These are phyloP conservation scores for Mastomys natalensis DNA, from an alignment of 2,113 vertebrate species.

Conservation along the genomic window DNA sequence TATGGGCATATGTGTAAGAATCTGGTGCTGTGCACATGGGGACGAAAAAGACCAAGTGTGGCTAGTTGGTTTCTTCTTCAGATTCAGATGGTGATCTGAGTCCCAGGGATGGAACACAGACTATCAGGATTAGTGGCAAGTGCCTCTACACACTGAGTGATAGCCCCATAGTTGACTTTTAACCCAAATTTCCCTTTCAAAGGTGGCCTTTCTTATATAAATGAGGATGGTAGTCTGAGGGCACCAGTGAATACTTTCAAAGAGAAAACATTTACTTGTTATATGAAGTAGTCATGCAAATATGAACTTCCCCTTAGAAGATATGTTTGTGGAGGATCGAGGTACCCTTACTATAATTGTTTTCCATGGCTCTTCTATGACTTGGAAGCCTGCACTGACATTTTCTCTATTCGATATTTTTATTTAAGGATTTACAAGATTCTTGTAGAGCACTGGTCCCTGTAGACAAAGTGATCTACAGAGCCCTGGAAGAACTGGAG, in stretches of 20 bases:
- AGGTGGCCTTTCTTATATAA: neutral
- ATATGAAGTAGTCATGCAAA: neutral
- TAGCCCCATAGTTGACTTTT: neutral
- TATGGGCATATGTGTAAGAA: neutral
- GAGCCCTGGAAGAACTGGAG: slow-evolving; percentile 31
- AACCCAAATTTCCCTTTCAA: neutral
- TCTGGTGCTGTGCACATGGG: neutral
- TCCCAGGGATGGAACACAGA: neutral
- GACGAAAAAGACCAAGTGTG: neutral
- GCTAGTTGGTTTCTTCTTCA: neutral
- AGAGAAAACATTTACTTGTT: neutral
- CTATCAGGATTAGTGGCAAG: neutral
- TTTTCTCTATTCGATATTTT: slow-evolving; percentile 47
- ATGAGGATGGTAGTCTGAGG: neutral
- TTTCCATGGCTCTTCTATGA: slow-evolving; percentile 20
- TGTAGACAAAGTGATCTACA: slow-evolving; percentile 38
- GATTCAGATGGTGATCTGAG: neutral
- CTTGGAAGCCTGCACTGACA: neutral
- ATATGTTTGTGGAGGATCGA: neutral
- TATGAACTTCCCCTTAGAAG: neutral
- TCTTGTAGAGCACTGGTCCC: slow-evolving; percentile 58
- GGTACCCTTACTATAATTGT: neutral
- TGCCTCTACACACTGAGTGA: neutral
- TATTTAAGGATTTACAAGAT: slow-evolving; percentile 55
- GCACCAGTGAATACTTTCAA: neutral